Percentiles rank a stretch among this genome's conserved stretches.
phyloP scores from a whole-genome alignment of 1,140 invertebrate species.

The Leptoteleia sp. region DNA sequence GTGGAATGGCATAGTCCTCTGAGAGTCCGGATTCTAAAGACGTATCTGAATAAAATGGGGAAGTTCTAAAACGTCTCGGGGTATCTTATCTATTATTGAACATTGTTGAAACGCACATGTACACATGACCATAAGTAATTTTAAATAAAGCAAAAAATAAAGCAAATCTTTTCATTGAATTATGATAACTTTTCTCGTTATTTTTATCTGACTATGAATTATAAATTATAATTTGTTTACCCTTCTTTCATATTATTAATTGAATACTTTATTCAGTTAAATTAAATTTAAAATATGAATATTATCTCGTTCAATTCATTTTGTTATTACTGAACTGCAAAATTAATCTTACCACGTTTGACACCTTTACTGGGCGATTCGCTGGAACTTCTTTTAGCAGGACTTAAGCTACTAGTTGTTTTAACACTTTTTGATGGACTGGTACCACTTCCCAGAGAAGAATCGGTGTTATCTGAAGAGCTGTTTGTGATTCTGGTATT shows the following conservation, averaged over 20 bases:
- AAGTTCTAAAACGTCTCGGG: constrained; percentile 38
- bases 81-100: background rate
- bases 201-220: too few species aligned
- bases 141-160: too few species aligned
- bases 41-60: constrained; percentile 85
- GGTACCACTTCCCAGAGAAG: constrained; percentile 84
- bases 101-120: too few species aligned
- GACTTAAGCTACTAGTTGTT: constrained; percentile 90
- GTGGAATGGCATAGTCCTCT: constrained; percentile 97
- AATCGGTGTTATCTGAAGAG: constrained; percentile 79
- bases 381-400: constrained; percentile 91
- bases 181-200: too few species aligned
- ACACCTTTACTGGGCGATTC: constrained; percentile 90
- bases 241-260: too few species aligned
- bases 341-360: constrained; percentile 74
- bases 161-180: too few species aligned
- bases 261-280: too few species aligned
- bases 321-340: too few species aligned
- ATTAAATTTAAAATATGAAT: too few species aligned
- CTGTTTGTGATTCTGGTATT: constrained; percentile 82
- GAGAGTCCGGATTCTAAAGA: constrained; percentile 96
- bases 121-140: too few species aligned
- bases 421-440: constrained; percentile 93
- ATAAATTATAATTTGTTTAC: too few species aligned
- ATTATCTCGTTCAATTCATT: too few species aligned